A percentile compares a stretch with the other conserved stretches of the same genome.
phyloP scores from a whole-genome alignment of 2,113 vertebrate genomes.

The Ariopsis seemanni region DNA sequence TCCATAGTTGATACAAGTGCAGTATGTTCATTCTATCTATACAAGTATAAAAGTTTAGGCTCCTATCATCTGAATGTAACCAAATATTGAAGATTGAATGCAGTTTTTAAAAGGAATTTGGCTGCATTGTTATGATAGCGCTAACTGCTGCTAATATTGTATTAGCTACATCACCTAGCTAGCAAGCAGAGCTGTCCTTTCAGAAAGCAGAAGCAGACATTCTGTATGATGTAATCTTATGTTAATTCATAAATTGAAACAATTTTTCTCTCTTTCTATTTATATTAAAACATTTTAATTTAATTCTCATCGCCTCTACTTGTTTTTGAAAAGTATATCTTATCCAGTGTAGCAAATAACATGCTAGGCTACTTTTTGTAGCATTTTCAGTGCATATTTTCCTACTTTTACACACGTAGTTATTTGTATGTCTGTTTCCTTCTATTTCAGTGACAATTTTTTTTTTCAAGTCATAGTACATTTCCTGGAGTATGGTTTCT shows the following conservation, averaged over 20 bases:
- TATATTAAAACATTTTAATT: neutral
- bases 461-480: neutral
- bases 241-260: no score
- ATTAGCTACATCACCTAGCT: neutral
- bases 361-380: neutral
- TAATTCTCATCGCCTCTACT: neutral
- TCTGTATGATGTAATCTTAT: neutral
- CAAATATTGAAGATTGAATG: neutral
- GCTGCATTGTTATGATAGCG: neutral
- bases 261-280: neutral
- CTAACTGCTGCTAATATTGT: neutral
- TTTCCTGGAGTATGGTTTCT: neutral
- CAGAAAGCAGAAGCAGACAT: neutral
- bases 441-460: neutral
- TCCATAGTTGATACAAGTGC: neutral
- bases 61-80: neutral
- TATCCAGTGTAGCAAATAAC: neutral
- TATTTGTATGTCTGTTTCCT: neutral
- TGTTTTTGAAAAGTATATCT: neutral
- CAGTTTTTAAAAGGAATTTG: neutral
- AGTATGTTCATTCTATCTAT: neutral
- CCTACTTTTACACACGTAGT: neutral
- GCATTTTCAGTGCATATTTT: neutral
- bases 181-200: neutral
- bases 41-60: neutral